Evolutionary conservation across 2,888 invertebrate genomes (phyloP).

Genomic region (Drosophila kanekoi): DNA sequence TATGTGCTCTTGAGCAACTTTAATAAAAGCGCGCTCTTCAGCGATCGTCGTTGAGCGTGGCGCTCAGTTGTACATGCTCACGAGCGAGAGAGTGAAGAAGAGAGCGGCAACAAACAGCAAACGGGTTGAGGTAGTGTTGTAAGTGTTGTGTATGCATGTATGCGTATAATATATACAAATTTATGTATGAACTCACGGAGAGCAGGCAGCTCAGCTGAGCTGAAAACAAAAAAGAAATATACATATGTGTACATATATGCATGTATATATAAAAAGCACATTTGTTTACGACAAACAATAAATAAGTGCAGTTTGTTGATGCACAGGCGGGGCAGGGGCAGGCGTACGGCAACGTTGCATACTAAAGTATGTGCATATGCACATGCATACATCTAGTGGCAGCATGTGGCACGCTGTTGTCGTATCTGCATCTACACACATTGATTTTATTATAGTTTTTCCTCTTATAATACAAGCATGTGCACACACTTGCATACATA

Average conservation of each 20-base stretch:
- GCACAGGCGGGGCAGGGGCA: constrained; percentile 12
- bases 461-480: constrained; percentile 4
- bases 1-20: constrained; percentile 31
- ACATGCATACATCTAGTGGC: constrained; percentile 9
- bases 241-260: neutral
- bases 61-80: constrained; percentile 14
- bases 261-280: constrained; percentile 37
- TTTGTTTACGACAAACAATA: constrained; percentile 70
- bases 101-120: constrained; percentile 19
- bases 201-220: constrained; percentile 31
- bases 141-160: constrained; percentile 11
- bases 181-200: constrained; percentile 11
- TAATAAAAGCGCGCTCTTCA: constrained; percentile 6
- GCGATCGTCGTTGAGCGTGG: constrained; percentile 35
- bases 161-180: constrained; percentile 11
- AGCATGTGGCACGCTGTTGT: constrained; percentile 54
- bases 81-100: neutral
- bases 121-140: constrained; percentile 38
- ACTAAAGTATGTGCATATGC: neutral
- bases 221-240: constrained; percentile 22
- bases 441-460: constrained; percentile 53
- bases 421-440: constrained; percentile 50
- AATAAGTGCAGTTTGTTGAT: constrained; percentile 49
- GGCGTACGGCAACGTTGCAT: constrained; percentile 5
- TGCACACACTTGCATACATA: neutral